phyloP scores from a whole-genome alignment of 2,797 vertebrate species.

The Pangasius djambal region DNA sequence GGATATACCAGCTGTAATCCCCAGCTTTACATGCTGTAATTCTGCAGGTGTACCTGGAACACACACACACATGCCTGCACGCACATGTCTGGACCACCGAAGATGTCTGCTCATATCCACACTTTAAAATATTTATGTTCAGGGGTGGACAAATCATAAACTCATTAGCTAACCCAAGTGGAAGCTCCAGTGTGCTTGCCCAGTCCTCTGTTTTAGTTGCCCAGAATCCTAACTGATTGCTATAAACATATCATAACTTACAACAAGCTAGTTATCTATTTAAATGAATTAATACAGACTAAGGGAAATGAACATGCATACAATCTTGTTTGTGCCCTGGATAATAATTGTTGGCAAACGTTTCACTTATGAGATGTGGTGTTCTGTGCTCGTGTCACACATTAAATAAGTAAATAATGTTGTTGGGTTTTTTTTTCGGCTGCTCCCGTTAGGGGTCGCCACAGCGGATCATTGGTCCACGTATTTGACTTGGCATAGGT shows the following conservation, averaged over 20 bases:
- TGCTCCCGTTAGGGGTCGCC: too few species aligned
- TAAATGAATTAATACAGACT: background rate
- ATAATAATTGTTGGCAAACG: background rate
- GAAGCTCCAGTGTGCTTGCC: background rate
- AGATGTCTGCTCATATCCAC: background rate
- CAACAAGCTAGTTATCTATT: background rate
- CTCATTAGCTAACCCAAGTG: background rate
- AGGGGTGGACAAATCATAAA: background rate
- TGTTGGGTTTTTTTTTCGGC: too few species aligned
- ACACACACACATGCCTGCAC: background rate
- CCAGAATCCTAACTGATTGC: background rate
- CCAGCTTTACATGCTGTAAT: conserved; percentile 81
- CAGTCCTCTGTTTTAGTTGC: background rate
- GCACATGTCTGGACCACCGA: conserved; percentile 1
- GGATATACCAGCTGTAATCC: conserved; percentile 73
- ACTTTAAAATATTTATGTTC: background rate
- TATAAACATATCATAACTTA: background rate
- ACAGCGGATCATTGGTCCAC: too few species aligned
- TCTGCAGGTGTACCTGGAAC: conserved; percentile 60
- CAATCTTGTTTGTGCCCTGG: background rate
- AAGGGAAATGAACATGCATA: background rate
- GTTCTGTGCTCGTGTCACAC: background rate
- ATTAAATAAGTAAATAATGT: background rate
- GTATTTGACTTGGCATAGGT: too few species aligned
- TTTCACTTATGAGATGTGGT: background rate